Conservation (phyloP, 2,113 vertebrate genomes). For the Eulemur macaco region DNA sequence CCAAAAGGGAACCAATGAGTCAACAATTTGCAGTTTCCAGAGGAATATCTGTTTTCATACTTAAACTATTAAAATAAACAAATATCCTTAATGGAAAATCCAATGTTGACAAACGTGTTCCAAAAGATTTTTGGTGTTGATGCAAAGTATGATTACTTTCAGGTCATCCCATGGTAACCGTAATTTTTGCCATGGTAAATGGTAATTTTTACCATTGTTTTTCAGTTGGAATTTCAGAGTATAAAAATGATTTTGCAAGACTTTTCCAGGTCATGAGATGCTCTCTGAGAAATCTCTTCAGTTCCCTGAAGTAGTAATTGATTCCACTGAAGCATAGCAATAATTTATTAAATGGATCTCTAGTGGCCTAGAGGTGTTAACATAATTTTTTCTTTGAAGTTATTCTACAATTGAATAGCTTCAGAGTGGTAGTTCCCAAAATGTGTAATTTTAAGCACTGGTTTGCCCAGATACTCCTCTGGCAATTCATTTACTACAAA, state of each 20-base stretch:
- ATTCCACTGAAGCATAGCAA: slow-evolving; percentile 10
- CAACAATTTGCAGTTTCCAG: slow-evolving; percentile 44
- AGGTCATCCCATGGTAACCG: background rate
- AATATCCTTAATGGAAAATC: background rate
- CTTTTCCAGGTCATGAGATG: slow-evolving; percentile 55
- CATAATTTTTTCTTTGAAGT: slow-evolving; percentile 49
- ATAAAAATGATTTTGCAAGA: slow-evolving; percentile 50
- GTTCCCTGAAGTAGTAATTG: slow-evolving; percentile 61
- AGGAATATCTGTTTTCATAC: background rate
- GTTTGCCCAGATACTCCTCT: background rate
- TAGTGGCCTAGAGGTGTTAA: slow-evolving; percentile 26
- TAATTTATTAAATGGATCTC: slow-evolving; percentile 62
- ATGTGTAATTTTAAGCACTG: background rate
- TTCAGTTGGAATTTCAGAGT: background rate
- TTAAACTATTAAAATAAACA: slow-evolving; percentile 36
- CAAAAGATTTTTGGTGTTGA: background rate
- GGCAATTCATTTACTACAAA: background rate
- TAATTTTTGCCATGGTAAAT: slow-evolving; percentile 5
- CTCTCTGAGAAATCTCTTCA: slow-evolving; percentile 37
- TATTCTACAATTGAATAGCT: slow-evolving; percentile 27
- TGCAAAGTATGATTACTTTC: background rate
- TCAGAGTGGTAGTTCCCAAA: slow-evolving; percentile 11
- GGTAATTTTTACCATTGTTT: slow-evolving; percentile 33
- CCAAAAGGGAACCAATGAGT: background rate
- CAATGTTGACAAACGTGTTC: background rate